A percentile compares a stretch with the other conserved stretches of the same genome.
Conservation (phyloP, 2,888 invertebrate species). For the Drosophila vallismaia region DNA sequence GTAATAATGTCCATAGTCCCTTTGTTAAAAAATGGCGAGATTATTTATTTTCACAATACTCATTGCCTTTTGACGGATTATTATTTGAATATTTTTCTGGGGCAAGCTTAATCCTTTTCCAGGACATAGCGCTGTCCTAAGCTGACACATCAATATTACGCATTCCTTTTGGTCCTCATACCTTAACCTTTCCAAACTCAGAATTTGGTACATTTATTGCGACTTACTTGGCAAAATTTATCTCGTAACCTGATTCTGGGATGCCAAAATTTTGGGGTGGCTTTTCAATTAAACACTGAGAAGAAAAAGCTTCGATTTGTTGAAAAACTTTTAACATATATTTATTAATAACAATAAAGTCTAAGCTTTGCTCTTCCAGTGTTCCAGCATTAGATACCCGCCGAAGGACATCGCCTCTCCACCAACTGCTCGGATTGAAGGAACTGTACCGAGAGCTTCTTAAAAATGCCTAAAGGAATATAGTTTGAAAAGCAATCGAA, state of each 20-base stretch:
- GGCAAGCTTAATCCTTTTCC: slow-evolving; percentile 52
- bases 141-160: slow-evolving; percentile 53
- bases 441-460: slow-evolving; percentile 67
- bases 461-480: slow-evolving; percentile 63
- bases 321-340: not conserved
- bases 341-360: not conserved
- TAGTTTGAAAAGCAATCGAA: slow-evolving; percentile 63
- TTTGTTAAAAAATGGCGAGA: too few species aligned
- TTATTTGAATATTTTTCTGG: slow-evolving; percentile 3
- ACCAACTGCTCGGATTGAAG: slow-evolving; percentile 38
- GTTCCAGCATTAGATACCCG: not conserved
- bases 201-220: slow-evolving; percentile 53
- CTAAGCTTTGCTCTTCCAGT: not conserved
- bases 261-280: slow-evolving; percentile 54
- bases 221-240: slow-evolving; percentile 46
- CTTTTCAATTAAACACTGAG: slow-evolving; percentile 52
- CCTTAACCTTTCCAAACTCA: slow-evolving; percentile 45
- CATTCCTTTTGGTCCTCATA: slow-evolving; percentile 40
- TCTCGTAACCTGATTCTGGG: slow-evolving; percentile 43
- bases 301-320: not conserved
- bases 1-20: too few species aligned
- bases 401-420: slow-evolving; percentile 11
- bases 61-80: slow-evolving; percentile 46
- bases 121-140: slow-evolving; percentile 9
- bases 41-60: too few species aligned